A percentile compares a stretch with the other conserved stretches of the same genome.
phyloP scores from a whole-genome alignment of 2,797 vertebrate genomes.

The Pogonophryne albipinna region DNA sequence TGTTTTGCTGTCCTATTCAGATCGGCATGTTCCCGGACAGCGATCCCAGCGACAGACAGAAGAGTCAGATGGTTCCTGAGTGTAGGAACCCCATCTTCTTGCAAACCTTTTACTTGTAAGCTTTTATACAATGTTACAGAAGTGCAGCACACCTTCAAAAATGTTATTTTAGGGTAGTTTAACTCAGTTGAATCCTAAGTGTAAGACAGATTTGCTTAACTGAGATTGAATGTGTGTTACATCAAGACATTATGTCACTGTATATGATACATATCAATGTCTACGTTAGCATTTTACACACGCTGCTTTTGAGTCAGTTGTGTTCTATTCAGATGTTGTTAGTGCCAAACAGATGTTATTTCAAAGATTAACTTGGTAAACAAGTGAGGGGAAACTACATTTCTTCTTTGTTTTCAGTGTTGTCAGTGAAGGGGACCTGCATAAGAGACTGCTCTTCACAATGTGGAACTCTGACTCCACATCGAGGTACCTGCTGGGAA shows the following conservation, averaged over 20 bases:
- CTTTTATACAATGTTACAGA: background rate
- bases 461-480: constrained; percentile 86
- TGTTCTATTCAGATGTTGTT: background rate
- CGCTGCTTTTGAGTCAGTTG: background rate
- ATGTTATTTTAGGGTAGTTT: no score
- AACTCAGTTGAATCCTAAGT: background rate
- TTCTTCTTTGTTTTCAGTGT: constrained; percentile 58
- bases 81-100: constrained; percentile 81
- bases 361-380: background rate
- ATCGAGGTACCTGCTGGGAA: constrained; percentile 81
- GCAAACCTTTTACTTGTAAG: constrained; percentile 82
- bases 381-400: background rate
- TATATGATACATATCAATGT: background rate
- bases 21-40: constrained; percentile 79
- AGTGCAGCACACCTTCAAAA: background rate
- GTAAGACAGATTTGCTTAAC: background rate
- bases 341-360: background rate
- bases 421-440: constrained; percentile 79
- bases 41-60: constrained; percentile 67
- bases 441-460: constrained; percentile 89
- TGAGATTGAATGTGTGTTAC: background rate
- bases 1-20: constrained; percentile 55
- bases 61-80: constrained; percentile 76
- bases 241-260: background rate
- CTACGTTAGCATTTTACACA: background rate